Percentiles rank a stretch among this genome's conserved stretches.
Evolutionary conservation across 1,140 invertebrate species (phyloP).

Genomic region (Meteorus sp.): DNA sequence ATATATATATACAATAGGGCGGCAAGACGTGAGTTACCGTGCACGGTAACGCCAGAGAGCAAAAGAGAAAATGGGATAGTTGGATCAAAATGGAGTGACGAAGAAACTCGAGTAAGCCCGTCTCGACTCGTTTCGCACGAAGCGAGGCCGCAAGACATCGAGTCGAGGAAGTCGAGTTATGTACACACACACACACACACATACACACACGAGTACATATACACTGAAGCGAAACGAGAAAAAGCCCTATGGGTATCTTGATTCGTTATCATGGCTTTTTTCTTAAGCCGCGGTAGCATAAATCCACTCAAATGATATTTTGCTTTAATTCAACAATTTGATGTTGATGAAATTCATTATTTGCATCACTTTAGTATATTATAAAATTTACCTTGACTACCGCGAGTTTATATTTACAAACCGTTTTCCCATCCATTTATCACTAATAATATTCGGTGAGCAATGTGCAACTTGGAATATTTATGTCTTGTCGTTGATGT

Average conservation of each 20-base stretch:
- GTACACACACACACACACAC: conserved; percentile 12
- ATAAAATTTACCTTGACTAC: too few relatives aligned
- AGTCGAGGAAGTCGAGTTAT: conserved; percentile 17
- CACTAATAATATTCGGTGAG: too few relatives aligned
- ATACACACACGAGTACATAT: background rate
- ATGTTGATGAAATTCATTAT: too few relatives aligned
- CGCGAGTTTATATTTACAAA: too few relatives aligned
- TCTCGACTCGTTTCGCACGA: conserved; percentile 27
- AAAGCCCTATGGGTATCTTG: conserved; percentile 19
- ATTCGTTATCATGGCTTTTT: conserved; percentile 16
- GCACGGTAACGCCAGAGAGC: background rate
- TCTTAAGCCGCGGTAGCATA: conserved; percentile 18
- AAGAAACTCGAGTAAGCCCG: conserved; percentile 10
- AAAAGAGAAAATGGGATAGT: background rate
- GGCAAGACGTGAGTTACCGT: conserved; percentile 4
- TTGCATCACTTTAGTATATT: too few relatives aligned
- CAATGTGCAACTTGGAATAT: too few relatives aligned
- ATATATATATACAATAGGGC: background rate
- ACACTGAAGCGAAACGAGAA: background rate
- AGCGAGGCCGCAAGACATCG: conserved; percentile 15
- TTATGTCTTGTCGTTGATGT: too few relatives aligned
- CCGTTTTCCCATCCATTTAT: too few relatives aligned
- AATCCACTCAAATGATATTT: too few relatives aligned
- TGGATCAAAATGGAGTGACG: background rate
- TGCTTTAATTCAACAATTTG: too few relatives aligned